Conservation (phyloP, 2,888 invertebrate genomes). For the Deroplatys truncata region DNA sequence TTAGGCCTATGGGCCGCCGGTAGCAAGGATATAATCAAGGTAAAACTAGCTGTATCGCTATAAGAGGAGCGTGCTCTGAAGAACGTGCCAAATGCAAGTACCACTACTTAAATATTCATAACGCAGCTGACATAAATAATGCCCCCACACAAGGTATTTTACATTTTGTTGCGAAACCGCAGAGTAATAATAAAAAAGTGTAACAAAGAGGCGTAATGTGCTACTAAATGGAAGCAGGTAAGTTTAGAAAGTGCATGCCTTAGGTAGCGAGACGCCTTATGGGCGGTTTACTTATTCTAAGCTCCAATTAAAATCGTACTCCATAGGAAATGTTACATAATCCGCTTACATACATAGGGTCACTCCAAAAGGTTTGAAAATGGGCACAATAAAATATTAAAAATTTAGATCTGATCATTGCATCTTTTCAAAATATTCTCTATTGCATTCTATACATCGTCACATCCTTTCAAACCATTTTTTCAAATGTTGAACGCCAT, state of each 20-base stretch:
- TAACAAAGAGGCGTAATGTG: not conserved
- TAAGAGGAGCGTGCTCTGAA: not conserved
- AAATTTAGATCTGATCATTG: too few relatives aligned
- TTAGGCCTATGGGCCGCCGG: too few relatives aligned
- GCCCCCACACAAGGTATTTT: not conserved
- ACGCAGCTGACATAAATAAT: not conserved
- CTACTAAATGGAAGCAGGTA: not conserved
- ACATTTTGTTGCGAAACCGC: not conserved
- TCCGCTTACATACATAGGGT: too few relatives aligned
- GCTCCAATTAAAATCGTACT: not conserved
- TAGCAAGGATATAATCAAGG: not conserved
- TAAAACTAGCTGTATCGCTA: too few relatives aligned
- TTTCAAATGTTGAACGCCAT: too few relatives aligned
- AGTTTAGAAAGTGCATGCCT: not conserved
- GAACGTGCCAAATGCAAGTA: not conserved
- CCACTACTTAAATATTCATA: not conserved
- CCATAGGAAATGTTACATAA: too few relatives aligned
- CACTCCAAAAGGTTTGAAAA: too few relatives aligned
- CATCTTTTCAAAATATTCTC: too few relatives aligned
- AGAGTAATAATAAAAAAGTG: not conserved
- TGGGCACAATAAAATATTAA: too few relatives aligned
- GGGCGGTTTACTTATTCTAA: not conserved
- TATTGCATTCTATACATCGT: too few relatives aligned
- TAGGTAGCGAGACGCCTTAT: not conserved
- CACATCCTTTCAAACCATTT: too few relatives aligned